Percentiles rank a stretch among this genome's conserved stretches.
phyloP scores from a whole-genome alignment of 2,888 invertebrate genomes.

The Lithosia quadra region DNA sequence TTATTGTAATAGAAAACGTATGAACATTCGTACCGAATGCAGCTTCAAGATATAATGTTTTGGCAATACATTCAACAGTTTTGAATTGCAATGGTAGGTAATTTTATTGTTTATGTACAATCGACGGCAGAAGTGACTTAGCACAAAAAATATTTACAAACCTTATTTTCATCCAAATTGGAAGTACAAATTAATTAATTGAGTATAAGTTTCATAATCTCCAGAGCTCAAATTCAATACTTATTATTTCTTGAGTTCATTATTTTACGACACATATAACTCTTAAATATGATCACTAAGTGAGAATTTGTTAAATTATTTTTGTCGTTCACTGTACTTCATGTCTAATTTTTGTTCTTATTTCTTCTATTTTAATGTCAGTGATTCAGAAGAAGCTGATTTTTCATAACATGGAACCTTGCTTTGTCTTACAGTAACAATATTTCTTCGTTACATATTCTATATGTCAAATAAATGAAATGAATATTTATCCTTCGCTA shows the following conservation, averaged over 20 bases:
- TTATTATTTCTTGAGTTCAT: too few species aligned
- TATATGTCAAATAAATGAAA: too few species aligned
- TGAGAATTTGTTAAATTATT: too few species aligned
- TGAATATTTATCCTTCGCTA: too few species aligned
- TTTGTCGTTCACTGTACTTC: neutral
- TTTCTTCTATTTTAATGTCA: neutral
- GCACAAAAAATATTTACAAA: neutral
- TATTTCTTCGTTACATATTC: too few species aligned
- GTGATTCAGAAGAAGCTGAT: neutral
- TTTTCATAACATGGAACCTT: too few species aligned
- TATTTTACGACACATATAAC: too few species aligned
- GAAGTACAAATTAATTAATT: neutral
- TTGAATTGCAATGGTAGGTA: slow-evolving; percentile 10
- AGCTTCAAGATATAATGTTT: slow-evolving; percentile 9
- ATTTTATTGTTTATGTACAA: slow-evolving; percentile 8
- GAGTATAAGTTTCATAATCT: neutral
- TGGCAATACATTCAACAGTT: slow-evolving; percentile 10
- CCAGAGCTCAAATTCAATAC: too few species aligned
- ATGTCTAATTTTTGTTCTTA: neutral
- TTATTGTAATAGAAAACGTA: slow-evolving; percentile 14
- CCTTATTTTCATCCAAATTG: neutral
- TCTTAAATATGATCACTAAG: too few species aligned
- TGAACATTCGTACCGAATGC: slow-evolving; percentile 13
- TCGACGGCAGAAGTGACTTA: neutral
- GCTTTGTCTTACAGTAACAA: too few species aligned